These are phyloP conservation scores for Chrysogorgia sp. DNA, from an alignment of 92 coral and sea anemone species.

Conservation along the genomic window DNA sequence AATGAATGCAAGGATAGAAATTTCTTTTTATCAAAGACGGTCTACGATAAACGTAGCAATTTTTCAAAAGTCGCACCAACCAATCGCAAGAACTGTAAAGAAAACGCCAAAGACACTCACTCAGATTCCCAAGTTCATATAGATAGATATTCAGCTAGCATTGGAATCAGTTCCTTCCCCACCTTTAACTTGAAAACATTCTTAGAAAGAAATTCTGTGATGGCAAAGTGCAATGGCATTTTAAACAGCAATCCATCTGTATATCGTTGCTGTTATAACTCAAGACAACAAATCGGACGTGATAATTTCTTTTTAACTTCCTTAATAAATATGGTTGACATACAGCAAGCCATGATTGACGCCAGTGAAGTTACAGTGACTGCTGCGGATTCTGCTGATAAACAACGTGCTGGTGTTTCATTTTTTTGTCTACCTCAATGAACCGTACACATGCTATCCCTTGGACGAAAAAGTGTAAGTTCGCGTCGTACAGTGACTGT, in stretches of 20 bases:
- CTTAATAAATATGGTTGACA: constrained; percentile 3
- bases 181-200: too few species aligned
- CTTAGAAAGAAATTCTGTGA: too few species aligned
- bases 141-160: too few species aligned
- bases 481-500: background rate
- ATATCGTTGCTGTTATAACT: background rate
- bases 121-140: too few species aligned
- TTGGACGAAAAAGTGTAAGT: constrained; percentile 2
- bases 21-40: background rate
- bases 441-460: constrained; percentile 9
- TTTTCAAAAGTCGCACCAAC: background rate
- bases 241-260: too few species aligned
- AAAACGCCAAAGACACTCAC: background rate
- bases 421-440: constrained; percentile 14
- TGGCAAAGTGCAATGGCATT: too few species aligned
- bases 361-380: background rate
- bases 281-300: background rate
- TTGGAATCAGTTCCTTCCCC: too few species aligned
- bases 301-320: constrained; percentile 15
- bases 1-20: constrained; percentile 6
- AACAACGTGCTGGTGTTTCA: background rate
- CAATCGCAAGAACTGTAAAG: background rate
- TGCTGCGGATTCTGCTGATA: background rate
- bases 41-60: background rate
- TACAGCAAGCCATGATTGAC: background rate